phyloP scores from a whole-genome alignment of 2,797 vertebrate species.

The Clarias laeviceps region DNA sequence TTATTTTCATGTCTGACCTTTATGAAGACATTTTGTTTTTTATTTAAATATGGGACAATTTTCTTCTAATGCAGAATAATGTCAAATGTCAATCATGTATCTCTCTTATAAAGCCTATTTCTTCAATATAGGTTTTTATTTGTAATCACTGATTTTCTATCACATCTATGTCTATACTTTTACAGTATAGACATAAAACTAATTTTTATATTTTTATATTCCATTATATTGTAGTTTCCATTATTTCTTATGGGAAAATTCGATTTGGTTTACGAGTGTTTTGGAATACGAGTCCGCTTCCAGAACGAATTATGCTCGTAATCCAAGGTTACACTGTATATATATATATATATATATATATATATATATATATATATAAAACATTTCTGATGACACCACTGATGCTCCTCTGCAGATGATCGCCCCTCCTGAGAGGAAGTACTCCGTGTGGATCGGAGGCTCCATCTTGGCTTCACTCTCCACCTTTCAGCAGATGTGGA shows the following conservation, averaged over 20 bases:
- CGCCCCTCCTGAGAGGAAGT: slow-evolving; percentile 65
- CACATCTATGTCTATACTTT: neutral
- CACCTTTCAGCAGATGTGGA: slow-evolving; percentile 70
- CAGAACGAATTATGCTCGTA: no score
- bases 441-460: slow-evolving; percentile 67
- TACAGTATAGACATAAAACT: neutral
- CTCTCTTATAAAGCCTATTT: neutral
- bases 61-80: neutral
- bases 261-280: no score
- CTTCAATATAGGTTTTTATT: neutral
- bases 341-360: no score
- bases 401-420: slow-evolving; percentile 58
- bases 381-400: neutral
- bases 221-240: no score
- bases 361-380: no score
- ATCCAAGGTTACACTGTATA: no score
- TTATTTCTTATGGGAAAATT: no score
- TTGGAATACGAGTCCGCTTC: no score
- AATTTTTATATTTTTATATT: neutral
- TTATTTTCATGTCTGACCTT: neutral
- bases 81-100: neutral
- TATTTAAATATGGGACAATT: neutral
- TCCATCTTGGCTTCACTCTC: slow-evolving; percentile 69
- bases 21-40: neutral
- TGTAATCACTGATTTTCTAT: neutral